Base-by-base conservation (phyloP, 2,113 vertebrate species). In the Corydoras sp. region DNA sequence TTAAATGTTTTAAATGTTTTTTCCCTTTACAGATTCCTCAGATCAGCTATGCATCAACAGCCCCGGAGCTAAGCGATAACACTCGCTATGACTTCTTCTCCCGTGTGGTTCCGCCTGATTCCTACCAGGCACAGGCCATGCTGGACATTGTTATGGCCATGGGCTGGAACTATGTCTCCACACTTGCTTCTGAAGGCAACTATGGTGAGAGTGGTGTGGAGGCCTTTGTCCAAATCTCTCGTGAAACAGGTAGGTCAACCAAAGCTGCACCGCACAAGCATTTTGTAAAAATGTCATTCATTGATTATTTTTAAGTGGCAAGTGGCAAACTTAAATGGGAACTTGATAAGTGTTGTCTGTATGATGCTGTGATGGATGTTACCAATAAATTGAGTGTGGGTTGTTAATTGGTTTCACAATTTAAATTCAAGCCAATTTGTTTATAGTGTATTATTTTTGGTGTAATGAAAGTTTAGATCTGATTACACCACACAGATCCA, bases 41-140 rank as follows among this genome's bases (percentile, higher is more conserved):
- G 89, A 92, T 94, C 84, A 94, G 93, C 91, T 94, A 94, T 90
- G 92, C 93, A 87, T 93, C 92, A 71, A 93, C 92, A 80, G 92
- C 92, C 69, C 93, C 93, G 10, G 92, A 94, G 32, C 84, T 94
- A 78, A 94, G 92, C 58, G 92, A 94, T 65, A 93, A 94, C 85
- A 92, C 88, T 79, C 89, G 92, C 78, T 94, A 94, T 29, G 92
- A 94, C 82, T 94, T 87, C 83, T 94, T 93, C 83, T 93, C 91
- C 51, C 90, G 92, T 3, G 91, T 93, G 68, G 92, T 93, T 5
- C 92, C 92, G 0, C 92, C 92, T 0, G 92, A 91, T 68, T 91
- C 90, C 14, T 91, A 91, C 76, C 91, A 92, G 80, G 91, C 91
- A 4, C 91, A 92, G 80, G 87, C 91, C 18, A 91, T 92, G 91